Evolutionary conservation across 2,113 vertebrate genomes (phyloP), one percentile per base, ranked within the genome.

Genomic region (Gallinago media): DNA sequence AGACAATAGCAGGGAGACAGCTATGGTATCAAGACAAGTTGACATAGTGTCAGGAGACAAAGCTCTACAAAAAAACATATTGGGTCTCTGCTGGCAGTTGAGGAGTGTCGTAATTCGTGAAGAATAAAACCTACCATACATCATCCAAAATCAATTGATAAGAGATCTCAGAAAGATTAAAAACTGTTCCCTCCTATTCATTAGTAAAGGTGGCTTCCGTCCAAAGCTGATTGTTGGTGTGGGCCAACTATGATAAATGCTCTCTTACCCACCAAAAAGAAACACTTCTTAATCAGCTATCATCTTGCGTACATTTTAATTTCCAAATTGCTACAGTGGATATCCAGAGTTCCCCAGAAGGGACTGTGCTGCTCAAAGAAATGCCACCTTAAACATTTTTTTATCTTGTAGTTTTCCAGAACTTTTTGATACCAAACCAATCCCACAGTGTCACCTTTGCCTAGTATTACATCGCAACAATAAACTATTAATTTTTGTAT

Each of bases 91-190:
- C 79, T 96, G 89, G 67, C 80, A 70, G 8, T 93, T 3, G 36
- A 97, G 94, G 79, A 56, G 89, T 89, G 63, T 93, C 15, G 4
- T 96, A 93, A 94, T 96, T 97, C 94, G 96, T 91, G 59, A 77
- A 92, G 85, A 97, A 95, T 95, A 96, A 97, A 96, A 96, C 58
- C 75, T 63, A 90, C n/a, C 72, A 65, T 97, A 87, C 93, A 93
- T 98, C 96, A 97, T 66, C 61, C 27, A 4, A 96, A 96, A 97
- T 97, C 94, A 97, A 96, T 88, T 97, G 96, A 95, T 97, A 96
- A 96, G 92, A 93, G 89, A 97, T 97, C 81, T 74, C 5, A 1
- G 70, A 78, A 52, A 96, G 94, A 97, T 97, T 97, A 98, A 97
- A 97, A 97, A 93, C 59, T 80, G 40, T 91, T 91, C 67, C 89